phyloP scores from a whole-genome alignment of 2,113 vertebrate genomes.

The Riparia riparia region DNA sequence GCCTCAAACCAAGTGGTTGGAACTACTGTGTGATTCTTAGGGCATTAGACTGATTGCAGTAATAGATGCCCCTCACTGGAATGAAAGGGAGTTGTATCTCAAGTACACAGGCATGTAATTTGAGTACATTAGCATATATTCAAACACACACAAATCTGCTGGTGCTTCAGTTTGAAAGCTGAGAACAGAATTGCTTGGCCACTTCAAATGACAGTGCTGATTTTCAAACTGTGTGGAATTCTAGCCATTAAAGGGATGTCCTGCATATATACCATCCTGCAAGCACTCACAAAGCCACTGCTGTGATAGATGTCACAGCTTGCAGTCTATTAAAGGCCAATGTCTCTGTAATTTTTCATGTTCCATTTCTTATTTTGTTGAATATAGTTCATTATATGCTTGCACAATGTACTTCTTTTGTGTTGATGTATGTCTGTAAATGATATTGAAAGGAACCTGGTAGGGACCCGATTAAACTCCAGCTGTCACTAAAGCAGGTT shows the following conservation, averaged over 20 bases:
- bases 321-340: neutral
- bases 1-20: neutral
- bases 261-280: neutral
- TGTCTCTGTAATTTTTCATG: slow-evolving; percentile 11
- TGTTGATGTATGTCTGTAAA: slow-evolving; percentile 6
- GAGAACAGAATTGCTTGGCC: neutral
- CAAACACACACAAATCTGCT: neutral
- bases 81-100: neutral
- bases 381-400: slow-evolving; percentile 28
- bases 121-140: neutral
- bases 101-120: neutral
- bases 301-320: neutral
- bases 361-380: slow-evolving; percentile 15
- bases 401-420: neutral
- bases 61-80: neutral
- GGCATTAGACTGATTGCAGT: neutral
- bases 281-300: neutral
- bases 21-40: neutral
- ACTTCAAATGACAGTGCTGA: neutral
- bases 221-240: neutral
- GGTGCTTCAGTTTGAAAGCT: neutral
- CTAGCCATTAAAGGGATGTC: neutral
- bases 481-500: neutral
- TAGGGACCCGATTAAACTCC: neutral
- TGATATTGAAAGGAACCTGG: slow-evolving; percentile 6